Conservation (phyloP, 2,113 vertebrate genomes). For the Emydura subglobosa region DNA sequence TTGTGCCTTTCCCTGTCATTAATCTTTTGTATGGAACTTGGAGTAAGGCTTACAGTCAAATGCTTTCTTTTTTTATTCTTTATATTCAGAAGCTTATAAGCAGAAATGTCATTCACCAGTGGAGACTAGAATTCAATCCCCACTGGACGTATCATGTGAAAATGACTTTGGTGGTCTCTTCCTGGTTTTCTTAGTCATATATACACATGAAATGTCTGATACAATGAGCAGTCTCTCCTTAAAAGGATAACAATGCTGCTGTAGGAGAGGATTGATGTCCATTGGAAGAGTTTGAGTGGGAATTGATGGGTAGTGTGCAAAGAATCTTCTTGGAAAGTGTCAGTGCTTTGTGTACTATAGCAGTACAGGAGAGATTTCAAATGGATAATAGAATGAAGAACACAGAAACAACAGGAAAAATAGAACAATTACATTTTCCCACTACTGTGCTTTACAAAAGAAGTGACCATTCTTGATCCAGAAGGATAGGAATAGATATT, state of each 20-base stretch:
- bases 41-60: background rate
- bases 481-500: background rate
- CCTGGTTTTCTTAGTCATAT: background rate
- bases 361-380: rapidly evolving
- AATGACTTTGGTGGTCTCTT: background rate
- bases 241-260: background rate
- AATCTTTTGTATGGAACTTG: background rate
- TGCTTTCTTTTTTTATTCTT: background rate
- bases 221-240: background rate
- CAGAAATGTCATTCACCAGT: rapidly evolving
- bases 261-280: background rate
- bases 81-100: background rate
- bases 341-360: background rate
- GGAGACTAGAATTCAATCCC: background rate
- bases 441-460: background rate
- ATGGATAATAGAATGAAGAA: background rate
- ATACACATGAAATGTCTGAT: background rate
- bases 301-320: background rate
- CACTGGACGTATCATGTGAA: background rate
- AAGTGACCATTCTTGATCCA: background rate
- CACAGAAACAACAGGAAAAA: background rate
- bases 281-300: background rate
- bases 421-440: background rate
- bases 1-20: background rate
- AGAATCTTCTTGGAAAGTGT: background rate